These are phyloP conservation scores for Cacoxenus indagator DNA, from an alignment of 2,888 invertebrate species.

Conservation along the genomic window DNA sequence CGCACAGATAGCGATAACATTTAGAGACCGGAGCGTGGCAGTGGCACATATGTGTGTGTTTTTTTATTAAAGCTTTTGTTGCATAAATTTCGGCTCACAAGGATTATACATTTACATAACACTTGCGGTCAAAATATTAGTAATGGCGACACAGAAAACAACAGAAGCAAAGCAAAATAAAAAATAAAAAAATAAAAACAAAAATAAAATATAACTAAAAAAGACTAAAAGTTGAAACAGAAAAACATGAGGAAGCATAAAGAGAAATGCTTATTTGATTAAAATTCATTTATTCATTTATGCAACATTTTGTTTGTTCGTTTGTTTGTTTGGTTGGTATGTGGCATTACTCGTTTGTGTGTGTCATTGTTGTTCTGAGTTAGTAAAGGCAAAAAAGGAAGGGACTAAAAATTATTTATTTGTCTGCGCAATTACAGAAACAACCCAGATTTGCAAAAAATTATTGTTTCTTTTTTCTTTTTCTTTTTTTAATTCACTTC, in stretches of 20 bases:
- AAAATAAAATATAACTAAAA: not conserved
- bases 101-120: slow-evolving; percentile 13
- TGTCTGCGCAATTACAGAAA: not conserved
- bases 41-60: not conserved
- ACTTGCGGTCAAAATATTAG: slow-evolving; percentile 9
- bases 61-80: not conserved
- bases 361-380: not conserved
- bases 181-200: not conserved
- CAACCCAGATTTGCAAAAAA: not conserved
- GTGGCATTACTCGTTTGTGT: not conserved
- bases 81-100: slow-evolving; percentile 14
- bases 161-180: not conserved
- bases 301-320: slow-evolving; percentile 3
- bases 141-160: not conserved
- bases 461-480: not conserved
- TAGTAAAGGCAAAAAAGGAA: not conserved
- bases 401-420: not conserved
- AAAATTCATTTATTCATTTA: slow-evolving; percentile 22
- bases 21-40: not conserved
- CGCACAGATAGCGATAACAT: too few species aligned
- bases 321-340: not conserved
- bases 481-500: too few species aligned
- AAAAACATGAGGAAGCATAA: not conserved
- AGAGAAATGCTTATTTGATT: slow-evolving; percentile 12
- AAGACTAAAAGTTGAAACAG: not conserved